Base-by-base conservation (phyloP, 2,888 invertebrate species). In the Spisula subtruncata region DNA sequence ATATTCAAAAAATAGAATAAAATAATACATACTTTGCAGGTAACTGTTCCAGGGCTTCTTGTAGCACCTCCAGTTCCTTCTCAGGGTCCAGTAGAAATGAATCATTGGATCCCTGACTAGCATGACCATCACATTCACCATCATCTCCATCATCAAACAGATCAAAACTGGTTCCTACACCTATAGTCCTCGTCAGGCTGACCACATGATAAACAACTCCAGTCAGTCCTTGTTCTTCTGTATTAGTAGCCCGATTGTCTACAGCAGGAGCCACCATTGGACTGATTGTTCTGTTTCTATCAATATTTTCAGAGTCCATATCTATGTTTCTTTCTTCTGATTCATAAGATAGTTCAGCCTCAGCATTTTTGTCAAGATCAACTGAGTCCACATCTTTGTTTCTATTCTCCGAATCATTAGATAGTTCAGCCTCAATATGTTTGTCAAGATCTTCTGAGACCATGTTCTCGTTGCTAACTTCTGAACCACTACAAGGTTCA, bases 41-140 rank as follows among this genome's bases (percentile, higher is more conserved):
- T 16, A 94, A 86, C 25, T 93, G 93, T 71, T 94, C 94, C 46
- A 95, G 87, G 32, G 93, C 94, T 79, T 95, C 94, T 81, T 95
- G 93, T 32, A 94, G 88, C 20, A 90, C 92, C 82, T 93, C 92
- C 2, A 94, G 86, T 89, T 95, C 93, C 81, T 94, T 91, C 79
- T 91, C 85, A 0, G 93, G 93, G 56, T 94, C 94, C 48, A 92
- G 84, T 54, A 93, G 41, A 32, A 90, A 71, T 2, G 95, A 94
- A 82, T 94, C 95, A 87, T 95, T 91, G 14, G 94, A 94, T 75
- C 89, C 81, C 83, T 92, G 91, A 81, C 93, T 92, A 18, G 66
- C 85, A n/a, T 90, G 89, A 18, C 87, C 92, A 51, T 90, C 92
- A 66, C 87, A 81, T 18, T 41, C 85, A 35, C 54, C 87, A 54